phyloP scores from a whole-genome alignment of 2,888 invertebrate species.

The Euspilapteryx auroguttella region DNA sequence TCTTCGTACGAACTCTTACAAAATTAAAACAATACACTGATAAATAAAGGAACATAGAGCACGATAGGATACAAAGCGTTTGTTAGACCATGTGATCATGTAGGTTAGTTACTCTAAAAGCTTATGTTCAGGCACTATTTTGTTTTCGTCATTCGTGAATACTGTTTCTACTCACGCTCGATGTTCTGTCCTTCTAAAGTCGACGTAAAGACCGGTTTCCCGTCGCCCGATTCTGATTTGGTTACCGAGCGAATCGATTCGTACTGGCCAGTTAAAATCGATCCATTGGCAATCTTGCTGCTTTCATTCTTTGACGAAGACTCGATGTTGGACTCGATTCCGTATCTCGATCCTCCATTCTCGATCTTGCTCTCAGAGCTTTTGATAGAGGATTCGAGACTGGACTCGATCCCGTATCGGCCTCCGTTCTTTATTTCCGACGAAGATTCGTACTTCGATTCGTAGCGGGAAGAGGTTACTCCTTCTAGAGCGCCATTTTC shows the following conservation, averaged over 20 bases:
- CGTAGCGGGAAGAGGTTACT: too few species aligned
- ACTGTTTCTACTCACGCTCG: constrained; percentile 72
- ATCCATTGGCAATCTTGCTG: constrained; percentile 38
- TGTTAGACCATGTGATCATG: constrained; percentile 46
- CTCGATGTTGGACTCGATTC: constrained; percentile 21
- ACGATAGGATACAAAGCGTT: constrained; percentile 19
- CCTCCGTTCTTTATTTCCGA: too few species aligned
- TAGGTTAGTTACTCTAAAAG: constrained; percentile 47
- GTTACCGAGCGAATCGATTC: constrained; percentile 19
- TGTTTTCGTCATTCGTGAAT: constrained; percentile 9
- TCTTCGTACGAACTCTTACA: constrained; percentile 26
- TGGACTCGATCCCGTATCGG: constrained; percentile 37
- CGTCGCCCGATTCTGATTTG: constrained; percentile 41
- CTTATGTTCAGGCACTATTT: constrained; percentile 52
- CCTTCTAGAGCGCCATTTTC: constrained; percentile 31
- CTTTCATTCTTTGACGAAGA: too few species aligned
- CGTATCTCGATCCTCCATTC: constrained; percentile 10
- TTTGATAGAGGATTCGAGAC: too few species aligned
- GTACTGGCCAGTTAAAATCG: constrained; percentile 19
- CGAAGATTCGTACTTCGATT: too few species aligned
- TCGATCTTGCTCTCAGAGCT: constrained; percentile 3
- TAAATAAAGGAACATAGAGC: constrained; percentile 13
- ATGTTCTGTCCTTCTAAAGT: constrained; percentile 76
- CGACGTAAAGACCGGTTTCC: constrained; percentile 72
- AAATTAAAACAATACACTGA: background rate